phyloP scores from a whole-genome alignment of 1,140 invertebrate species.

The Bombus pyrosoma region DNA sequence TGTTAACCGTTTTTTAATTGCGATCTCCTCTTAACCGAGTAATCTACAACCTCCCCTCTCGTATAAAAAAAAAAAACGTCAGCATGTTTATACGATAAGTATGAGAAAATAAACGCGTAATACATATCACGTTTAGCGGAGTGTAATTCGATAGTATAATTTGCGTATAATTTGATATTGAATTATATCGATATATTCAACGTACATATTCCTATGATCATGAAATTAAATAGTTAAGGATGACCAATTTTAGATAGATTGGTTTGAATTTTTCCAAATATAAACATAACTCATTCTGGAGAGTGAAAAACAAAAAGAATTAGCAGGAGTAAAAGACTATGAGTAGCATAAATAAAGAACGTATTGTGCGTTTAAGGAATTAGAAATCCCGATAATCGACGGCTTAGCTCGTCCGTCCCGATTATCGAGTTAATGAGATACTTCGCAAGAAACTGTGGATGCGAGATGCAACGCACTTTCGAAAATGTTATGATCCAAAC shows the following conservation, averaged over 20 bases:
- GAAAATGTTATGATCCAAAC: neutral
- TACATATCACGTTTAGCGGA: too few species aligned
- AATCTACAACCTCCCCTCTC: neutral
- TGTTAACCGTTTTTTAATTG: neutral
- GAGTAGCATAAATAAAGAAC: neutral
- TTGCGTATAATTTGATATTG: neutral
- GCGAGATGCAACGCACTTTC: too few species aligned
- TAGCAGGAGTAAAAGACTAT: neutral
- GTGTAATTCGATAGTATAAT: too few species aligned
- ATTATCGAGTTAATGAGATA: neutral
- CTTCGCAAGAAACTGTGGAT: neutral
- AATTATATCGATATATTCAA: neutral
- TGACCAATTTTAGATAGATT: neutral
- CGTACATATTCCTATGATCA: neutral
- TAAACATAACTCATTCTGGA: neutral
- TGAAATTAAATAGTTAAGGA: neutral
- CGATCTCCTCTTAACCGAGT: neutral
- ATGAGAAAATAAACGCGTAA: too few species aligned
- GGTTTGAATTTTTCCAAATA: neutral
- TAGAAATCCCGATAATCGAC: neutral
- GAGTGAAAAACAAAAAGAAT: neutral
- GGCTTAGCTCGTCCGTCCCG: neutral
- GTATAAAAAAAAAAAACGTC: neutral
- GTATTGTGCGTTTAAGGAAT: neutral
- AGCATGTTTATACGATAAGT: neutral